These are phyloP conservation scores for Cottoperca gobio DNA, from an alignment of 2,797 vertebrate species.

Conservation along the genomic window DNA sequence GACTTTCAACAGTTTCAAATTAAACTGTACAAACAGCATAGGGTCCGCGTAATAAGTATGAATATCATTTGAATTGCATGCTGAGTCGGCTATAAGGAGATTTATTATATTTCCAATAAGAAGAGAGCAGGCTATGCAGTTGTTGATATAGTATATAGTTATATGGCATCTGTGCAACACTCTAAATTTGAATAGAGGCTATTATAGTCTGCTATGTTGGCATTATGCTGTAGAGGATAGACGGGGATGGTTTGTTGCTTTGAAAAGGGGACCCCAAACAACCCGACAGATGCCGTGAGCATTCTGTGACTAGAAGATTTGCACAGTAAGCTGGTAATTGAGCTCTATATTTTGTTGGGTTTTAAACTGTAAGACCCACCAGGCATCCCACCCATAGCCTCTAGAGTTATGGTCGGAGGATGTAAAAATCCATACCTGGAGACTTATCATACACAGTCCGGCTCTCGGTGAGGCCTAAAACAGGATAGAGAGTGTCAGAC, in stretches of 20 bases:
- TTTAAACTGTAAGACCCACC: slow-evolving; percentile 46
- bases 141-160: slow-evolving; percentile 35
- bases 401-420: slow-evolving; percentile 46
- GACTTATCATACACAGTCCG: slow-evolving; percentile 57
- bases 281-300: slow-evolving; percentile 21
- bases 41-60: slow-evolving; percentile 27
- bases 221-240: slow-evolving; percentile 16
- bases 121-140: slow-evolving; percentile 27
- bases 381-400: slow-evolving; percentile 17
- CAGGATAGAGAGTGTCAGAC: slow-evolving; percentile 30
- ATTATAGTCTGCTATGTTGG: slow-evolving; percentile 40
- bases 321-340: slow-evolving; percentile 51
- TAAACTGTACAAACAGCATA: slow-evolving; percentile 32
- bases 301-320: slow-evolving; percentile 44
- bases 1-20: slow-evolving; percentile 49
- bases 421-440: slow-evolving; percentile 63
- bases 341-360: slow-evolving; percentile 55
- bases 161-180: slow-evolving; percentile 12
- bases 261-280: slow-evolving; percentile 24
- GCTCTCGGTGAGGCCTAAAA: slow-evolving; percentile 33
- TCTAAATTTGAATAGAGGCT: slow-evolving; percentile 24
- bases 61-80: slow-evolving; percentile 44
- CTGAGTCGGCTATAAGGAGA: slow-evolving; percentile 38
- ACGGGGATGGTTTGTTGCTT: slow-evolving; percentile 24
- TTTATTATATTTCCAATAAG: slow-evolving; percentile 50